Base-by-base conservation (phyloP, 2,113 vertebrate species). In the Actenoides hombroni region DNA sequence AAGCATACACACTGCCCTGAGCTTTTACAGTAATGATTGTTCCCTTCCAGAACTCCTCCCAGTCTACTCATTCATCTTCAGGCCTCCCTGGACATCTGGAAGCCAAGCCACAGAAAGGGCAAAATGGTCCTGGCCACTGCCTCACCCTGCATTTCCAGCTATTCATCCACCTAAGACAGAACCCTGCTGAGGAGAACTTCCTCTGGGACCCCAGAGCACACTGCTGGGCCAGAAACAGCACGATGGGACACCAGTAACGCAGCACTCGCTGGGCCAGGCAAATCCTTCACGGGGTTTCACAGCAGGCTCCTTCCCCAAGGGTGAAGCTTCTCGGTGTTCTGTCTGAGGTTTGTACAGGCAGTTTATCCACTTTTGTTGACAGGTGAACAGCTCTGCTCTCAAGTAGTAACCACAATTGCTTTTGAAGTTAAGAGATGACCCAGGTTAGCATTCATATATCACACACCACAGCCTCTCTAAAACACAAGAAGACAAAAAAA, bases 101-200 rank as follows among this genome's bases (percentile, higher is more conserved):
- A 71, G 26, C 39, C 1, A 0, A 93, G 78, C 21, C 31, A 46
- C 8, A 0, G 0, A 0, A 77, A 4, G 10, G 28, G 25, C 59
- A 71, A 86, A 65, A 46, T 2, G 7, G 23, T 39, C 26, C 83
- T 74, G 57, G 57, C 19, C 46, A 49, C 42, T 21, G 13, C 3
- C 17, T 10, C 31, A n/a, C 10, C 26, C 28, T 3, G 5, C 46
- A 85, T 60, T 49, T 57, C 46, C 40, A 85, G 31, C 35, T 3
- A 0, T 25, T 81, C 8, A 2, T 28, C n/a, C 13, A 28, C 1
- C 0, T 14, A 15, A 64, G 13, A 57, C 14, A 63, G 1, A 71
- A 61, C 4, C 18, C 25, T 67, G n/a, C 21, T 67, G 54, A 79
- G 19, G 6, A 81, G 18, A 91, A 70, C 31, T 75, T 70, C 15